Evolutionary conservation across 2,113 vertebrate genomes (phyloP).

Genomic region (Labeo catla): DNA sequence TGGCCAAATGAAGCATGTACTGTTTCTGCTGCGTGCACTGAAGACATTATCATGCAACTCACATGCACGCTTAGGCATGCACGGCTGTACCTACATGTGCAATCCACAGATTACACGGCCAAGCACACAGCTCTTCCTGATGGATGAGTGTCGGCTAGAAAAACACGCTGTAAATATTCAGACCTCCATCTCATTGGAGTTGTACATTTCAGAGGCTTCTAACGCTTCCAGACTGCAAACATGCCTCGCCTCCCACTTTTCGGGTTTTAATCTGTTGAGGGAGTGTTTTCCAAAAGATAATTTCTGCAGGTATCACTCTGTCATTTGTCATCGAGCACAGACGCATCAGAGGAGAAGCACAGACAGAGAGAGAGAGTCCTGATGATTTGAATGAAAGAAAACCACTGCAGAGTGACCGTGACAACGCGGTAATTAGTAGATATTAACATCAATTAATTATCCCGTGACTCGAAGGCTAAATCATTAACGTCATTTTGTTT

Average conservation of each 20-base stretch:
- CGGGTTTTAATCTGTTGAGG: constrained; percentile 18
- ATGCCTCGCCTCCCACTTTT: neutral
- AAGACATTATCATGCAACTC: neutral
- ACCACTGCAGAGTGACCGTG: constrained; percentile 6
- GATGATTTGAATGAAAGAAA: constrained; percentile 39
- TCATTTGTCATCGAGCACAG: neutral
- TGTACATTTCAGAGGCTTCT: constrained; percentile 8
- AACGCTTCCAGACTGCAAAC: neutral
- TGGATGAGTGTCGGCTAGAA: neutral
- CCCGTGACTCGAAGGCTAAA: constrained; percentile 9
- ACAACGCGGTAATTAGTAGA: neutral
- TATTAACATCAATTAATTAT: constrained; percentile 43
- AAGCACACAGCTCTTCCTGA: constrained; percentile 31
- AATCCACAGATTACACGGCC: constrained; percentile 41
- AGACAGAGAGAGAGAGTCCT: constrained; percentile 13
- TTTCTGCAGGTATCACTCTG: constrained; percentile 43
- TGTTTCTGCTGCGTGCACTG: neutral
- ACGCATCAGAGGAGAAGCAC: neutral
- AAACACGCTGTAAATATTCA: neutral
- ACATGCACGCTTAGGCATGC: constrained; percentile 11
- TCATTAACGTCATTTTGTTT: constrained; percentile 15
- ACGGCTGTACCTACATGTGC: constrained; percentile 8
- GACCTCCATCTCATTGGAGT: constrained; percentile 34
- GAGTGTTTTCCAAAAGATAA: constrained; percentile 31
- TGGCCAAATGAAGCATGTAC: neutral